Conservation (phyloP, 92 coral and sea anemone genomes). For the Parazoanthus darwini region DNA sequence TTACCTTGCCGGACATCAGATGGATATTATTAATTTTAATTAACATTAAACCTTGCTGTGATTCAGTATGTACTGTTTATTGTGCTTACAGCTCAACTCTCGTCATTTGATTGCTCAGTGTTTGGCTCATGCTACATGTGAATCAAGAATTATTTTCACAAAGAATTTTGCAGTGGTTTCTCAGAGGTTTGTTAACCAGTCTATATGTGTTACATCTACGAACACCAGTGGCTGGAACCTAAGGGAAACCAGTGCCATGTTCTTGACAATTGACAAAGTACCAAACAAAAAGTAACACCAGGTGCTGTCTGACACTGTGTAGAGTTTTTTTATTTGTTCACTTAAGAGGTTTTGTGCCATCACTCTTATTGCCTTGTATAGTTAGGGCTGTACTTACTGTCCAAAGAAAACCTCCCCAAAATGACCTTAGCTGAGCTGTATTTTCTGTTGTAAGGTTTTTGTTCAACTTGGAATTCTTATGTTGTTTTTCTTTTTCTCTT, state of each 20-base stretch:
- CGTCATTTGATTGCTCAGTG: conserved; percentile 25
- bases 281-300: background rate
- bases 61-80: conserved; percentile 11
- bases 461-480: background rate
- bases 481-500: conserved; percentile 32
- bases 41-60: conserved; percentile 6
- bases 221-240: conserved; percentile 37
- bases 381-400: no score
- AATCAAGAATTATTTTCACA: background rate
- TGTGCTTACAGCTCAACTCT: conserved; percentile 35
- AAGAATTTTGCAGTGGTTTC: conserved; percentile 25
- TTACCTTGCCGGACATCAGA: conserved; percentile 67
- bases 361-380: background rate
- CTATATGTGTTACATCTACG: conserved; percentile 33
- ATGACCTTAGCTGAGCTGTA: conserved; percentile 36
- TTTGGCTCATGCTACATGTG: background rate
- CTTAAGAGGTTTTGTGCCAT: background rate
- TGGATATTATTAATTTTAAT: conserved; percentile 11
- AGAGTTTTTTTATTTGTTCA: no score
- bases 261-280: background rate
- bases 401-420: background rate
- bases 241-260: conserved; percentile 27
- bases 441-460: background rate
- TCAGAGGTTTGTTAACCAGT: conserved; percentile 33
- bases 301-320: background rate